These are phyloP conservation scores for Meloidogyne chitwoodi DNA, from an alignment of 1,140 invertebrate genomes.

Conservation along the genomic window DNA sequence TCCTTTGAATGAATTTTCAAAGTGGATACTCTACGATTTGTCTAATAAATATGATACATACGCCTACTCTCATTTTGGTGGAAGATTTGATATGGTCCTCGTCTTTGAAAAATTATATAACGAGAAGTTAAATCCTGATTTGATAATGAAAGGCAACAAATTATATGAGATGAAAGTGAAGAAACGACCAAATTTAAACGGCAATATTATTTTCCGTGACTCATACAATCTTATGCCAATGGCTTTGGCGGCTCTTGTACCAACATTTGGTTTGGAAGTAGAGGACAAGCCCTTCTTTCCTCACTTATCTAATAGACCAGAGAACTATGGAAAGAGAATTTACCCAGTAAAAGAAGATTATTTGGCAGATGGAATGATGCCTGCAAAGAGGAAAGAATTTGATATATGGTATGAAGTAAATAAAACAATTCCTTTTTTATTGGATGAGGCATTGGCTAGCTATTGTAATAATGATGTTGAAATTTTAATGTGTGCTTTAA, in stretches of 20 bases:
- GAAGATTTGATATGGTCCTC: not conserved
- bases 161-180: too few species aligned
- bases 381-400: too few species aligned
- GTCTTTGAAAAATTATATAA: not conserved
- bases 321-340: not conserved
- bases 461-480: slow-evolving; percentile 2
- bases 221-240: not conserved
- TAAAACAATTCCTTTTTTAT: too few species aligned
- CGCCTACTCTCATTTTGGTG: not conserved
- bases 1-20: not conserved
- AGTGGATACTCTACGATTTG: not conserved
- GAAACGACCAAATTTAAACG: not conserved
- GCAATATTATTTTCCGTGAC: not conserved
- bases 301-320: not conserved
- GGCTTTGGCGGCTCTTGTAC: not conserved
- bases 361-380: too few species aligned
- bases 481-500: not conserved
- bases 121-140: not conserved
- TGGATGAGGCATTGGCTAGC: not conserved
- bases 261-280: not conserved
- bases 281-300: slow-evolving; percentile 1
- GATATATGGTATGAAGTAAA: too few species aligned
- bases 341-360: too few species aligned
- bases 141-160: slow-evolving; percentile 3
- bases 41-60: not conserved